Evolutionary conservation across 2,113 vertebrate genomes (phyloP).

Genomic region (Salvelinus sp.): DNA sequence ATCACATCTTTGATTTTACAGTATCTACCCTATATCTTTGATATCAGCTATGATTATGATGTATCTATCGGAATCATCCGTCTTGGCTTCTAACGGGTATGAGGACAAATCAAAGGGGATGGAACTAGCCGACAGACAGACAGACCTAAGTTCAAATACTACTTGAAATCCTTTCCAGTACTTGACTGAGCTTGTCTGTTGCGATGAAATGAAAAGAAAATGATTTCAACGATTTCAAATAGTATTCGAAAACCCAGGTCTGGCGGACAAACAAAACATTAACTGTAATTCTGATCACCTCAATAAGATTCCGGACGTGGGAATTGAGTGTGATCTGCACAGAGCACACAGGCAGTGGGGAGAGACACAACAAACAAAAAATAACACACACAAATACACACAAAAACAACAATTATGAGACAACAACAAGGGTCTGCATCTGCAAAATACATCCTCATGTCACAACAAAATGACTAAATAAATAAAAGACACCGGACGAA

Average conservation of each 20-base stretch:
- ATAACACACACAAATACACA: background rate
- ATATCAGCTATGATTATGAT: too few species aligned
- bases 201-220: too few species aligned
- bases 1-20: background rate
- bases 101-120: conserved; percentile 16
- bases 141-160: background rate
- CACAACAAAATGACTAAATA: conserved; percentile 33
- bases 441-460: conserved; percentile 43
- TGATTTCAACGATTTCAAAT: too few species aligned
- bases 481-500: conserved; percentile 17
- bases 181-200: conserved; percentile 17
- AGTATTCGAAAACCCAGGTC: too few species aligned
- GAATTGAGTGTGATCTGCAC: conserved; percentile 84
- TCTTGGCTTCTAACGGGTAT: too few species aligned
- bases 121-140: conserved; percentile 46
- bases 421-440: conserved; percentile 23
- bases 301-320: conserved; percentile 82
- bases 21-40: too few species aligned
- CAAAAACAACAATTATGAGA: conserved; percentile 49
- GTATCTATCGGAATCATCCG: background rate
- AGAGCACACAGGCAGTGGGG: conserved; percentile 44
- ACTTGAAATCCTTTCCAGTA: background rate
- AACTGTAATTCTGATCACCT: conserved; percentile 79
- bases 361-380: conserved; percentile 31
- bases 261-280: conserved; percentile 43